Percentiles rank a stretch among this genome's conserved stretches.
These are phyloP conservation scores for Galagoides demidoff DNA, from an alignment of 2,797 vertebrate genomes.

Conservation along the genomic window DNA sequence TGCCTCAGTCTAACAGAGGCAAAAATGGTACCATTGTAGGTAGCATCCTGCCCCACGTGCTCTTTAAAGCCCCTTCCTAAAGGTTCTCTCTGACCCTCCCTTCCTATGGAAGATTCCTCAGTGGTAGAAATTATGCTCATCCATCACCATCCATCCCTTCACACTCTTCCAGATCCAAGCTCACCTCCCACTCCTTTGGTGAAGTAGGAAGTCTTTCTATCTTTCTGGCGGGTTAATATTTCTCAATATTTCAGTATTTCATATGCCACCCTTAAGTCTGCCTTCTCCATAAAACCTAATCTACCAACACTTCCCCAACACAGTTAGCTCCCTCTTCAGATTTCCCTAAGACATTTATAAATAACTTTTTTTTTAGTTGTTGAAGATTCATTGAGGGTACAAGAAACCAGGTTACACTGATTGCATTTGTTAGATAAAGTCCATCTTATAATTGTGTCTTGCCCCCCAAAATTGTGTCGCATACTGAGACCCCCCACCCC, in stretches of 20 bases:
- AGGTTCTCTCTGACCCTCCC: background rate
- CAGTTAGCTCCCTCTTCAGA: background rate
- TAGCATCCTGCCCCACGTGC: background rate
- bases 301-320: background rate
- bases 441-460: no score
- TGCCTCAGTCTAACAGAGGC: background rate
- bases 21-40: background rate
- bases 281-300: background rate
- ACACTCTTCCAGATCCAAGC: background rate
- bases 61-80: background rate
- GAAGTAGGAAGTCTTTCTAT: constrained; percentile 40
- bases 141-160: background rate
- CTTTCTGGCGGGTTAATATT: background rate
- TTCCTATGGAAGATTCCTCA: background rate
- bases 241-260: background rate
- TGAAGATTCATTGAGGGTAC: no score
- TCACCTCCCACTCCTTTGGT: background rate
- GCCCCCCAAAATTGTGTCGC: no score
- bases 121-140: background rate
- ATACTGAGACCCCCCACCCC: no score
- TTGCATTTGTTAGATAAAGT: no score
- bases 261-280: background rate
- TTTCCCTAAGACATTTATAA: background rate
- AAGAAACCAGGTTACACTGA: no score
- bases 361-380: background rate